Conservation (phyloP, 2,888 invertebrate genomes). For the Rhynchonema sp. region DNA sequence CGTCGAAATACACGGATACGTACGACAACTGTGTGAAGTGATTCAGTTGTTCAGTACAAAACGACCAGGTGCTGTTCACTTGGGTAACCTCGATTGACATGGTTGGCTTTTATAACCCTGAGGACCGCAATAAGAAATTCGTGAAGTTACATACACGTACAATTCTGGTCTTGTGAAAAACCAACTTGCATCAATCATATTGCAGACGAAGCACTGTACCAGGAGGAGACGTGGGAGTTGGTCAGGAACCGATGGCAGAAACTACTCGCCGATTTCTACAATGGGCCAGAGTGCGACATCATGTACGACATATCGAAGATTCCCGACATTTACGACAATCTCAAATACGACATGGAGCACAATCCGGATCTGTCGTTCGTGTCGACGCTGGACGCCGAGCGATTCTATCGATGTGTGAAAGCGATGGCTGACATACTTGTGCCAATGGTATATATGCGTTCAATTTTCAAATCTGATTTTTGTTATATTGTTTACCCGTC, state of each 20-base stretch:
- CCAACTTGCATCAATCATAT: too few relatives aligned
- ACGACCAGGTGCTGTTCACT: too few relatives aligned
- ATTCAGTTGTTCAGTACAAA: too few relatives aligned
- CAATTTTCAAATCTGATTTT: conserved; percentile 20
- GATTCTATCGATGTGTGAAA: conserved; percentile 69
- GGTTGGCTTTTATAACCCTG: too few relatives aligned
- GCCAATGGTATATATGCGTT: conserved; percentile 50
- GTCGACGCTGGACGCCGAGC: conserved; percentile 37
- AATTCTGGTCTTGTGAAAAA: too few relatives aligned
- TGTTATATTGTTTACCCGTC: background rate
- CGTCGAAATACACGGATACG: background rate
- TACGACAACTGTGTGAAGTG: background rate
- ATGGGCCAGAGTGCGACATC: conserved; percentile 1
- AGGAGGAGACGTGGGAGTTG: conserved; percentile 95
- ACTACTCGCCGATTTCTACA: conserved; percentile 78
- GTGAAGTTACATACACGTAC: too few relatives aligned
- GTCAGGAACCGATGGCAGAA: conserved; percentile 93
- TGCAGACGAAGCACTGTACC: conserved; percentile 48
- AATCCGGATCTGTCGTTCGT: conserved; percentile 29
- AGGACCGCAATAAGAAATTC: too few relatives aligned
- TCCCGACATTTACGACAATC: conserved; percentile 97
- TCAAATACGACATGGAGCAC: conserved; percentile 66
- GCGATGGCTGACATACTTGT: conserved; percentile 95
- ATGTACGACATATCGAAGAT: conserved; percentile 89
- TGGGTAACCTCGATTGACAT: too few relatives aligned